Base-by-base conservation (phyloP, 2,888 invertebrate species). In the Melanotus villosus region DNA sequence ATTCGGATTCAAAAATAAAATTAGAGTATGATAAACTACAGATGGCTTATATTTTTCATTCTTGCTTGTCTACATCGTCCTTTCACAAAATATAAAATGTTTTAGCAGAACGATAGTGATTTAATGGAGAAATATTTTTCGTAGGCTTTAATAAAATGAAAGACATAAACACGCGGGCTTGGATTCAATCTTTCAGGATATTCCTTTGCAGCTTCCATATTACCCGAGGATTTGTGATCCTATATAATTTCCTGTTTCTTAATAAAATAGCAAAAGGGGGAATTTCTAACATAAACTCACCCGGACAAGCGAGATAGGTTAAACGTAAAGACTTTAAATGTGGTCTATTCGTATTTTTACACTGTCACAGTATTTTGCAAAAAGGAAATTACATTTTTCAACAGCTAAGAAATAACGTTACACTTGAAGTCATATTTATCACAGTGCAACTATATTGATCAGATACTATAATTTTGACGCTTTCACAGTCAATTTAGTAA, bases 211-310 rank as follows among this genome's bases (percentile, higher is more conserved):
- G 52, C 52, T 52, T 52, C 12, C 34, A 52, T 52, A 52, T 32
- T 32, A 52, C 52, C 26, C 30, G 47, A 18, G 52, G 52, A 52
- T 32, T 52, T 52, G 52, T 32, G 52, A 30, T 52, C 52, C 52
- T 52, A 52, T 52, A 52, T 52, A 52, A 52, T 52, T 52, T 52
- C 52, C 52, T 52, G 52, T 52, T 52, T 52, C 52, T 52, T 32
- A 52, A 52, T 52, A 52, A 52, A 32, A 52, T 16, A 52, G 32
- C 9, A 52, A 52, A 47, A 10, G 1, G 26, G 26, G 26, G 10
- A 14, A 23, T 9, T 12, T 12, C 47, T 23, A 47, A 47, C 47
- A 47, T 10, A 47, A 47, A 47, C 18, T 47, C 21, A 21, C 1
- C 47, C 47, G 23, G 10, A 21, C 47, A 23, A 1, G 12, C 12